phyloP scores from a whole-genome alignment of 1,140 invertebrate genomes.

The Metaphire vulgaris region DNA sequence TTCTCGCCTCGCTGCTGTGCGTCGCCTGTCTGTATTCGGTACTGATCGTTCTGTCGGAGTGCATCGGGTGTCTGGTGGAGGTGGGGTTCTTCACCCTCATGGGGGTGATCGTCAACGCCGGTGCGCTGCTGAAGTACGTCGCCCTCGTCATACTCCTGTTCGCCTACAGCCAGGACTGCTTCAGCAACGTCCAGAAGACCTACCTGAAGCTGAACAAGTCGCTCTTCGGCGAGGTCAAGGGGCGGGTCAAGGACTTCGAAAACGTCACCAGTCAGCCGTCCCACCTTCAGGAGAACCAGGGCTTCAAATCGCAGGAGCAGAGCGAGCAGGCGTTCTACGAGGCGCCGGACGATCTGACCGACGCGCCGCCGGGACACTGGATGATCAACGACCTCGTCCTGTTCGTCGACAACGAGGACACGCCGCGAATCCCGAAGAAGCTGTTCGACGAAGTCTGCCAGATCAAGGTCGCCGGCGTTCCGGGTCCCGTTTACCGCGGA shows the following conservation, averaged over 20 bases:
- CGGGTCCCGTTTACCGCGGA: conserved; percentile 47
- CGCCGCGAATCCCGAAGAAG: conserved; percentile 44
- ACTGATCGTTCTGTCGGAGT: conserved; percentile 42
- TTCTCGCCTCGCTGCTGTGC: conserved; percentile 38
- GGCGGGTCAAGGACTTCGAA: conserved; percentile 43
- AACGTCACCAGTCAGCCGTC: conserved; percentile 47
- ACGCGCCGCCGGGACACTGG: conserved; percentile 42
- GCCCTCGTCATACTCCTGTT: conserved; percentile 46
- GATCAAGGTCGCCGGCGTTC: conserved; percentile 44
- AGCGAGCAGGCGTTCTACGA: conserved; percentile 30
- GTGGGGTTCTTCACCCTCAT: conserved; percentile 48
- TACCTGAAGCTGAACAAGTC: conserved; percentile 47
- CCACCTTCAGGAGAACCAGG: conserved; percentile 43
- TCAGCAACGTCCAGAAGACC: conserved; percentile 48
- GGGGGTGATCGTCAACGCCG: conserved; percentile 50
- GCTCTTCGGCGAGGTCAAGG: conserved; percentile 46
- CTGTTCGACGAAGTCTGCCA: conserved; percentile 46
- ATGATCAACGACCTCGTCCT: conserved; percentile 45
- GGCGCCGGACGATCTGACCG: conserved; percentile 30
- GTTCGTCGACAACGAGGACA: conserved; percentile 47
- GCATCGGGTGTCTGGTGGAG: conserved; percentile 43
- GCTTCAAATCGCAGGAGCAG: conserved; percentile 33
- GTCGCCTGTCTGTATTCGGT: conserved; percentile 40
- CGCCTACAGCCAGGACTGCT: conserved; percentile 50
- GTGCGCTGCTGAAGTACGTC: conserved; percentile 46